These are phyloP conservation scores for Cavia aperea DNA, from an alignment of 2,113 vertebrate genomes.

Conservation along the genomic window DNA sequence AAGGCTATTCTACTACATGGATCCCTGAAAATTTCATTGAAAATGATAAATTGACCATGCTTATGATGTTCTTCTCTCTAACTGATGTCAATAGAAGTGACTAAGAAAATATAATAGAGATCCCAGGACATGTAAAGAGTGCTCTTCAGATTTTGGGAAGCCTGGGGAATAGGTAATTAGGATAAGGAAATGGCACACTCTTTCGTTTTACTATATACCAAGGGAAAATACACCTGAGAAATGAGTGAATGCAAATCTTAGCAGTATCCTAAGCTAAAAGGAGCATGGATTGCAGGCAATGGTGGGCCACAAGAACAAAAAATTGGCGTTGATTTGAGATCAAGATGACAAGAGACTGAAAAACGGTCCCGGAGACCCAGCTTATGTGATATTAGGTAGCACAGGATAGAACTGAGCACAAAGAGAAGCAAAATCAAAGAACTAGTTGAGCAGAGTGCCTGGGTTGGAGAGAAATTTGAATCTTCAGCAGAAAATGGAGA, in stretches of 20 bases:
- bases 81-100: background rate
- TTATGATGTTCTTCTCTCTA: background rate
- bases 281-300: background rate
- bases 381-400: no score
- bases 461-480: background rate
- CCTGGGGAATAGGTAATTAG: background rate
- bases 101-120: background rate
- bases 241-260: background rate
- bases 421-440: constrained; percentile 1
- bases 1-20: background rate
- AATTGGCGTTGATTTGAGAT: background rate
- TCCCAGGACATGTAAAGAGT: background rate
- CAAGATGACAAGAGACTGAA: background rate
- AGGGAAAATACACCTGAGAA: background rate
- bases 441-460: background rate
- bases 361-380: background rate
- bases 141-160: background rate
- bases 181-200: background rate
- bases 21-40: background rate
- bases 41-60: background rate
- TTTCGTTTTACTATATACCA: background rate
- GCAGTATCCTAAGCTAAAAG: background rate
- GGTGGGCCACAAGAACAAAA: background rate
- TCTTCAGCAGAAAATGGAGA: background rate
- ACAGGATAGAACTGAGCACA: background rate